Evolutionary conservation across 2,888 invertebrate species (phyloP).

Genomic region (Rapana venosa): DNA sequence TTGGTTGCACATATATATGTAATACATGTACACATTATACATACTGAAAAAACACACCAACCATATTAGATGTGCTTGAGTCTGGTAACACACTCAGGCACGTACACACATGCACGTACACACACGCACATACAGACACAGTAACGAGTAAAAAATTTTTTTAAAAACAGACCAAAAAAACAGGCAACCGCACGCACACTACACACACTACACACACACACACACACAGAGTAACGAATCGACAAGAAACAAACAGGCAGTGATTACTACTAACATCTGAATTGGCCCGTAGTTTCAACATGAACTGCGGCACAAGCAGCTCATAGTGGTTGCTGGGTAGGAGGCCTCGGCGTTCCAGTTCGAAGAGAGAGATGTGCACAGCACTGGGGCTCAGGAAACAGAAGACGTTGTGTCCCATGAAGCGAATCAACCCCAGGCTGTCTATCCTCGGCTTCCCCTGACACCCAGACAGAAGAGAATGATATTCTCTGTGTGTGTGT

Average conservation of each 20-base stretch:
- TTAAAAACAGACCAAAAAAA: background rate
- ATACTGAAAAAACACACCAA: too few relatives aligned
- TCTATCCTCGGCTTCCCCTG: background rate
- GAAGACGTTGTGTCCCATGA: conserved; percentile 38
- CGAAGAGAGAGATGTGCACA: background rate
- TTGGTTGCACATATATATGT: too few relatives aligned
- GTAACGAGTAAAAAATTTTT: background rate
- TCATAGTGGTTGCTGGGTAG: background rate
- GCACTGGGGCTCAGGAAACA: background rate
- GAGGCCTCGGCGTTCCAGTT: background rate
- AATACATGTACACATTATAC: too few relatives aligned
- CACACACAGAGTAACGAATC: too few relatives aligned
- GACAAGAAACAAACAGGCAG: too few relatives aligned
- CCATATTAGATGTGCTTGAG: too few relatives aligned
- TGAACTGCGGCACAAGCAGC: background rate
- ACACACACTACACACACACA: background rate
- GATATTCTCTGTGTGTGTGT: background rate
- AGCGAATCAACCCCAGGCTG: conserved; percentile 8
- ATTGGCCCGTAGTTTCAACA: background rate
- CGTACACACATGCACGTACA: background rate
- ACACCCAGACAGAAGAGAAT: background rate
- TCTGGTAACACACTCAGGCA: background rate
- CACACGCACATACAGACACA: background rate
- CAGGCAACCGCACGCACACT: background rate
- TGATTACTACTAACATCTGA: background rate